phyloP scores from a whole-genome alignment of 2,888 invertebrate species.

The Hypena proboscidalis region DNA sequence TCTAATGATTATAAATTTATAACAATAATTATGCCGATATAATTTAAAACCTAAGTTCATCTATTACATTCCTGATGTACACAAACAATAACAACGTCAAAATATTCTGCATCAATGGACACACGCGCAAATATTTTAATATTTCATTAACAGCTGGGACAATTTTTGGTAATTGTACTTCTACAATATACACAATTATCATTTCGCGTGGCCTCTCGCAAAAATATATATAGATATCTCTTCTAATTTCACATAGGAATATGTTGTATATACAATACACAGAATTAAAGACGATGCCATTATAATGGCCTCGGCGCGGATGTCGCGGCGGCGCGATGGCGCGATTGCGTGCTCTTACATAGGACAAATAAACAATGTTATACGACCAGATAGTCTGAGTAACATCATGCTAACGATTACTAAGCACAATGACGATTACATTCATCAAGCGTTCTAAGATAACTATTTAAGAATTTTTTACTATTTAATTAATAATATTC shows the following conservation, averaged over 20 bases:
- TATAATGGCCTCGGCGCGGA: slow-evolving; percentile 32
- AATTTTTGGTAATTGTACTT: slow-evolving; percentile 37
- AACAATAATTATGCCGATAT: slow-evolving; percentile 83
- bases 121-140: slow-evolving; percentile 43
- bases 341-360: slow-evolving; percentile 37
- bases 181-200: slow-evolving; percentile 33
- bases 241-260: slow-evolving; percentile 65
- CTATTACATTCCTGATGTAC: slow-evolving; percentile 60
- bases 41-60: slow-evolving; percentile 65
- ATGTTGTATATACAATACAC: slow-evolving; percentile 53
- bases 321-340: slow-evolving; percentile 16
- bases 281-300: slow-evolving; percentile 43
- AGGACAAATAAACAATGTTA: slow-evolving; percentile 55
- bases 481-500: slow-evolving; percentile 74
- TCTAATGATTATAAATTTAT: slow-evolving; percentile 78
- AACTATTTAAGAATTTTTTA: slow-evolving; percentile 70
- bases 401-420: slow-evolving; percentile 80
- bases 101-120: slow-evolving; percentile 51
- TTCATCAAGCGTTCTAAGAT: slow-evolving; percentile 82
- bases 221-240: slow-evolving; percentile 54
- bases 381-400: slow-evolving; percentile 69
- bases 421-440: slow-evolving; percentile 84
- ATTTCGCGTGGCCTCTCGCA: slow-evolving; percentile 56
- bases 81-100: slow-evolving; percentile 69
- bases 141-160: slow-evolving; percentile 30